A percentile compares a stretch with the other conserved stretches of the same genome.
phyloP scores from a whole-genome alignment of 2,113 vertebrate genomes.

The Dascyllus trimaculatus region DNA sequence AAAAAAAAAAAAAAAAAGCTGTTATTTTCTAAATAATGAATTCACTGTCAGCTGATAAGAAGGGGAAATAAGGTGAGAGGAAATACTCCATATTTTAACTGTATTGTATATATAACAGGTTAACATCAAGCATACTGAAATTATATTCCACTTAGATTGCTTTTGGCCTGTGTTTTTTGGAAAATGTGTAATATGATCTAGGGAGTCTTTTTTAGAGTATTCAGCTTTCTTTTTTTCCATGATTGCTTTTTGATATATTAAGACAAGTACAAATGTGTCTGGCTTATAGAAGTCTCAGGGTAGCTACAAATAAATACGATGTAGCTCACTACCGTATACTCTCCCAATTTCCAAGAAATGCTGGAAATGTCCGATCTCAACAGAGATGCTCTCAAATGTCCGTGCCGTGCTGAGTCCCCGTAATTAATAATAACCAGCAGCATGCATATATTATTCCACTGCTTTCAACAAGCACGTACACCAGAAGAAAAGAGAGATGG shows the following conservation, averaged over 20 bases:
- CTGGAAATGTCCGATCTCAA: conserved; percentile 72
- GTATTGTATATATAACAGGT: conserved; percentile 26
- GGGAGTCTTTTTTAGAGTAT: conserved; percentile 59
- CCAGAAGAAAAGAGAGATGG: conserved; percentile 57
- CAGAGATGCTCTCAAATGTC: conserved; percentile 74
- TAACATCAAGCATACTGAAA: conserved; percentile 44
- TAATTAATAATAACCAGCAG: conserved; percentile 79
- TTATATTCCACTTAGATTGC: conserved; percentile 42
- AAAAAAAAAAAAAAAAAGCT: neutral
- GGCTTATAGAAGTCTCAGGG: conserved; percentile 77
- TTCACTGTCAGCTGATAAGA: conserved; percentile 17
- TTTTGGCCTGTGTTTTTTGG: conserved; percentile 58
- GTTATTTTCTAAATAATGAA: neutral
- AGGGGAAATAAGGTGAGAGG: neutral
- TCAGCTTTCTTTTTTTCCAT: conserved; percentile 60
- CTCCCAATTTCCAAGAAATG: conserved; percentile 72
- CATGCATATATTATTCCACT: conserved; percentile 77
- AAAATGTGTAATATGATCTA: conserved; percentile 72
- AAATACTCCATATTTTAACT: conserved; percentile 13
- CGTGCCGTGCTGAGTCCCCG: conserved; percentile 55
- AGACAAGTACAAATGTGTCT: conserved; percentile 82
- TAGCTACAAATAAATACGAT: conserved; percentile 81
- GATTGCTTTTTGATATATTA: conserved; percentile 82
- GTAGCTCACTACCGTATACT: conserved; percentile 66
- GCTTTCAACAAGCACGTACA: conserved; percentile 67